phyloP scores from a whole-genome alignment of 1,140 invertebrate genomes.

The Drosophila kurseongensis region DNA sequence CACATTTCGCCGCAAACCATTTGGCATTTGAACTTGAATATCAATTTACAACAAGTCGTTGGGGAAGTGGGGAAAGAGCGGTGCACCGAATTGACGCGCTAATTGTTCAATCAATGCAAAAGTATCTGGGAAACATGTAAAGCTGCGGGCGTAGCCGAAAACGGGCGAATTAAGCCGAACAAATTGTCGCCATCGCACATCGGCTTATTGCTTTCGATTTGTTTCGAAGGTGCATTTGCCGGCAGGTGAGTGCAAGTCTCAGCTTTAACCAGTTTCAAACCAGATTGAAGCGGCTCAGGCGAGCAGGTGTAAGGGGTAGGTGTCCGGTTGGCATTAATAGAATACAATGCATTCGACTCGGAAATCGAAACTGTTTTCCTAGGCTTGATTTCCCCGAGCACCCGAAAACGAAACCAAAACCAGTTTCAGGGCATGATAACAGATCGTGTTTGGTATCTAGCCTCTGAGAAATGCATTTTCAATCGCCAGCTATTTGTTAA shows the following conservation, averaged over 20 bases:
- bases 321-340: constrained; percentile 14
- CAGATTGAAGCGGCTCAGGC: constrained; percentile 24
- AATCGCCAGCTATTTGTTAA: constrained; percentile 8
- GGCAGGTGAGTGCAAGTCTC: constrained; percentile 46
- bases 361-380: constrained; percentile 28
- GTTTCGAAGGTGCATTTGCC: constrained; percentile 57
- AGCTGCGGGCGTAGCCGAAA: constrained; percentile 59
- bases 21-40: constrained; percentile 83
- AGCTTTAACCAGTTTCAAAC: constrained; percentile 61
- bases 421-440: constrained; percentile 32
- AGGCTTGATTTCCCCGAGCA: constrained; percentile 11
- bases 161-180: constrained; percentile 56
- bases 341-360: constrained; percentile 11
- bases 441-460: constrained; percentile 10
- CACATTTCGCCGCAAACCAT: constrained; percentile 79
- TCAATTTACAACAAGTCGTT: constrained; percentile 74
- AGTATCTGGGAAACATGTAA: constrained; percentile 66
- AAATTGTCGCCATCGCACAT: constrained; percentile 48
- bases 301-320: background rate
- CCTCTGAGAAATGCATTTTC: constrained; percentile 37
- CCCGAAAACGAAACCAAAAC: constrained; percentile 23
- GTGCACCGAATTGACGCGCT: constrained; percentile 69
- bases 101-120: constrained; percentile 82
- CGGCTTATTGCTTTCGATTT: constrained; percentile 14
- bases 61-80: constrained; percentile 13